A percentile compares a stretch with the other conserved stretches of the same genome.
Conservation (phyloP, 2,888 invertebrate genomes). For the Nipponacmea schrenckii region DNA sequence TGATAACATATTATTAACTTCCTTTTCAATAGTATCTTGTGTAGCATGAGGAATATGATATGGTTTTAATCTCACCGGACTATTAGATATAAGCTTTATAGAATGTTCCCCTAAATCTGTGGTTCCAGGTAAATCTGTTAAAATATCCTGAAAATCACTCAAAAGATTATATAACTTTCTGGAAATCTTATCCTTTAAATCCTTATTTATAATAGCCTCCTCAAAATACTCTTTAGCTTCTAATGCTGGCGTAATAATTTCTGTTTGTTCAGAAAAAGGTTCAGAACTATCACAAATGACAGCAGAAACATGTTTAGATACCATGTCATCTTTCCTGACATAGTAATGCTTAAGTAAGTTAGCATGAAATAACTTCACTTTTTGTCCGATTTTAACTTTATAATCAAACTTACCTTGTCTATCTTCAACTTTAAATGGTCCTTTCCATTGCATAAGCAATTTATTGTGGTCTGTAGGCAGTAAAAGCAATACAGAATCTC, state of each 20-base stretch:
- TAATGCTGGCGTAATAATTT: background rate
- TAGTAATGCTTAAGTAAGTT: background rate
- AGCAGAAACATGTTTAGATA: background rate
- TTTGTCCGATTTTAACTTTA: background rate
- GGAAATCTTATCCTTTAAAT: too few relatives aligned
- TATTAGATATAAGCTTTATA: slow-evolving; percentile 15
- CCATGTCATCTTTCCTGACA: background rate
- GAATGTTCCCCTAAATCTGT: slow-evolving; percentile 16
- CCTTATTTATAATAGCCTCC: background rate
- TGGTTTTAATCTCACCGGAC: slow-evolving; percentile 13
- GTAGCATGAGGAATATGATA: slow-evolving; percentile 31
- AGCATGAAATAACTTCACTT: background rate
- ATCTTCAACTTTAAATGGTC: slow-evolving; percentile 26
- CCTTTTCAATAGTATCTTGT: too few relatives aligned
- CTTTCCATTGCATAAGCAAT: slow-evolving; percentile 31
- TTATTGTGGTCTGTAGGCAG: slow-evolving; percentile 32
- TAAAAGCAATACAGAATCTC: slow-evolving; percentile 30
- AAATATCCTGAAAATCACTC: background rate
- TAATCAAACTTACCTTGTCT: background rate
- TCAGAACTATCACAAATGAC: background rate
- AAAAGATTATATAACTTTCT: background rate
- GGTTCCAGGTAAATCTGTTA: slow-evolving; percentile 10
- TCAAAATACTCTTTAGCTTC: background rate
- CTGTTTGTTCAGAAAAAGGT: background rate
- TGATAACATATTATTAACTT: background rate